Evolutionary conservation across 2,113 vertebrate species (phyloP), one percentile per base, ranked within the genome.

Genomic region (Meleagris gallopavo): DNA sequence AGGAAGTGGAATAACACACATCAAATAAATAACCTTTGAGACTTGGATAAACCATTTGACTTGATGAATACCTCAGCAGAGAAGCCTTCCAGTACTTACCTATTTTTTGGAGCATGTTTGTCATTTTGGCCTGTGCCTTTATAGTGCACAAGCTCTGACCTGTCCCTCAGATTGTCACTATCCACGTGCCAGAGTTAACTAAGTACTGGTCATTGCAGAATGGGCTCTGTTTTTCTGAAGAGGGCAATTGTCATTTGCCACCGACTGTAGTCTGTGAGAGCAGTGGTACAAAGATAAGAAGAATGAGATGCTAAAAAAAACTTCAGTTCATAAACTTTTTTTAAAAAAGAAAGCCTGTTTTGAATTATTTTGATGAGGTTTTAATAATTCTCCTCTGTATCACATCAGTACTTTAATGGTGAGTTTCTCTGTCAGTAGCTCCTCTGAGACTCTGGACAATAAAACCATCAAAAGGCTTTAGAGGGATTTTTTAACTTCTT

Each of bases 401-500:
- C 48, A 32, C 55, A 54, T 71, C 57, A 50, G 14, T 74, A 50
- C 54, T 76, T 89, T 50, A 88, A 34, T 20, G 62, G 45, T 52
- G 48, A 17, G 5, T 3, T 84, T 87, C 91, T 66, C 74, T 95
- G 57, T 85, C 78, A 66, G 7, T 93, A 57, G 13, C 29, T 89
- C 4, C 52, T 91, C 78, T 87, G 61, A 75, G 86, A 69, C 6
- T 14, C 14, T 55, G 69, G 45, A 41, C 0, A 3, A 81, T 66
- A 62, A 90, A 91, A 90, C 36, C 69, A 83, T 83, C 69, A 90
- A 74, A 77, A 81, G 36, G 32, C 45, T 90, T 88, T 76, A 61
- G 20, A 86, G 29, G 55, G 41, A 66, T 66, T 92, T 91, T 83
- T 83, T 22, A 62, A 79, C 50, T 76, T 81, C 5, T 61, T 91